Base-by-base conservation (phyloP, 2,888 invertebrate species). In the Scrobipalpa atriplicella region DNA sequence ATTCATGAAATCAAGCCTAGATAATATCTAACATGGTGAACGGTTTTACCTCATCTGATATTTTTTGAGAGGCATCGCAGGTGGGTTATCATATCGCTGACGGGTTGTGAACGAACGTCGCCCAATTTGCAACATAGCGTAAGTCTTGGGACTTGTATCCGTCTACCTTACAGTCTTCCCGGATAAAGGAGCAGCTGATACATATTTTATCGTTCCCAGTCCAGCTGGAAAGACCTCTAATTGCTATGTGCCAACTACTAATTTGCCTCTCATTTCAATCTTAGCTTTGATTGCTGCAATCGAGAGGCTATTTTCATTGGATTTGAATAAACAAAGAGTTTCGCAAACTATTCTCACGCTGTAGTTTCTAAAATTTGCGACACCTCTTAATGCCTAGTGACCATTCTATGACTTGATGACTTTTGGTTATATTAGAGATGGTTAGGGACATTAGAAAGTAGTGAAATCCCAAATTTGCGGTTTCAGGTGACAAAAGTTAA, bases 401-500 rank as follows among this genome's bases (percentile, higher is more conserved):
- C n/a, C 36, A 58, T 58, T 58, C n/a, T 38, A 13, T n/a, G 13
- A 11, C 47, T 41, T 47, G 19, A 47, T 47, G 21, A n/a, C 18
- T 47, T 29, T 51, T 63, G 18, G 18, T n/a, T 39, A 6, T 16
- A 36, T 29, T 29, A 58, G 43, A 51, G 36, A 51, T 29, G 39
- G 39, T 62, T 62, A 65, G 58, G 43, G 11, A 9, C 19, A 52
- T 19, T 62, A 65, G 67, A 67, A 67, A 67, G 67, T 62, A 38
- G 62, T 52, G 52, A 29, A 52, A 52, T 16, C 16, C 63, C 13
- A 63, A 47, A 43, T 16, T 62, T 64, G 70, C 70, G 72, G 72
- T 71, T 68, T 61, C 64, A 52, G 67, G 68, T 72, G 72, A 73
- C 70, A 66, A 68, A 69, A 72, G 72, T 71, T 63, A 21, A 60